phyloP scores from a whole-genome alignment of 1,140 invertebrate genomes.

The Mylabris phalerata region DNA sequence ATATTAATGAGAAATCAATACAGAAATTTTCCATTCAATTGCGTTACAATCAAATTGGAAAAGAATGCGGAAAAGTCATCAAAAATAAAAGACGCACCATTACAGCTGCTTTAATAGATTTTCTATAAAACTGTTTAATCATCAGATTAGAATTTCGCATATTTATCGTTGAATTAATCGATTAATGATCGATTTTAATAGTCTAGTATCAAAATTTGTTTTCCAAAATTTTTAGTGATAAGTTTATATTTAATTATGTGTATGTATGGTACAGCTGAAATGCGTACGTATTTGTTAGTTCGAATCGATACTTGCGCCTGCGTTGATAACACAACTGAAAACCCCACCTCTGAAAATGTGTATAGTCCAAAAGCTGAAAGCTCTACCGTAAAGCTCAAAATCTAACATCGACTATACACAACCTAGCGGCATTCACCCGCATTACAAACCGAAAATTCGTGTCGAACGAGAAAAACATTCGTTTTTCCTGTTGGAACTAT shows the following conservation, averaged over 20 bases:
- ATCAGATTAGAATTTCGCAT: no score
- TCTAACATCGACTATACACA: slow-evolving; percentile 18
- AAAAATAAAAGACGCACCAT: slow-evolving; percentile 20
- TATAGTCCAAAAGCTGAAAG: slow-evolving; percentile 22
- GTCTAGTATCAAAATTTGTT: no score
- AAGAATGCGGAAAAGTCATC: slow-evolving; percentile 7
- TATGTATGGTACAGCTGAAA: no score
- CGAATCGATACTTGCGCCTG: slow-evolving; percentile 38
- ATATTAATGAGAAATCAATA: no score
- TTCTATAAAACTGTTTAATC: no score
- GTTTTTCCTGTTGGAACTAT: neutral
- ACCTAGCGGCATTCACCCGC: slow-evolving; percentile 30
- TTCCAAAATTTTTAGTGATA: no score
- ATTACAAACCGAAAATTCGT: slow-evolving; percentile 13
- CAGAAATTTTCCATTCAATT: no score
- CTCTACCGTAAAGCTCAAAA: slow-evolving; percentile 11
- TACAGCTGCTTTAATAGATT: neutral
- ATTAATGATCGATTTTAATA: no score
- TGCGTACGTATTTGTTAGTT: slow-evolving; percentile 22
- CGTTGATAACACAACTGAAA: slow-evolving; percentile 15
- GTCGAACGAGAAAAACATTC: neutral
- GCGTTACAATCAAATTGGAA: neutral
- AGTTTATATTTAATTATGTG: no score
- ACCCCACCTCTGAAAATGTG: slow-evolving; percentile 32
- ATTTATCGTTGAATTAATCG: no score